Evolutionary conservation across 2,113 vertebrate genomes (phyloP).

Genomic region (Silurus asotus): DNA sequence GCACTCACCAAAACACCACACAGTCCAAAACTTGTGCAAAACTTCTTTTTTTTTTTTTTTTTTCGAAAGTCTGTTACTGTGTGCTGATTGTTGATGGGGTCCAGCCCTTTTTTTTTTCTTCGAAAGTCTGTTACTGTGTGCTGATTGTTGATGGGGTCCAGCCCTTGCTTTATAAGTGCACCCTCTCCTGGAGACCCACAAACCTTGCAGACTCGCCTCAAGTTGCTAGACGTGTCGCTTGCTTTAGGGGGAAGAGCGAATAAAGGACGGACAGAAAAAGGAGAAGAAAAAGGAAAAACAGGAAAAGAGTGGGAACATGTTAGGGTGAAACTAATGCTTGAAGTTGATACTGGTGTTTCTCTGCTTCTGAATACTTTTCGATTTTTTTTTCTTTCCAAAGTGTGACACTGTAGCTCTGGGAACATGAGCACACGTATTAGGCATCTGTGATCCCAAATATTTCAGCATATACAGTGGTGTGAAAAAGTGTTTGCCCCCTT

Average conservation of each 20-base stretch:
- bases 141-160: constrained; percentile 21
- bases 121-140: constrained; percentile 22
- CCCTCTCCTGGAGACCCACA: constrained; percentile 42
- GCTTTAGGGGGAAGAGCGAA: constrained; percentile 60
- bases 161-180: constrained; percentile 30
- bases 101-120: background rate
- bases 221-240: constrained; percentile 69
- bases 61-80: constrained; percentile 22
- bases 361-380: background rate
- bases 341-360: constrained; percentile 20
- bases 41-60: background rate
- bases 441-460: too few species aligned
- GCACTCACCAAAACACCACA: constrained; percentile 15
- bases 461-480: too few species aligned
- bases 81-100: constrained; percentile 22
- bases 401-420: background rate
- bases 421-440: background rate
- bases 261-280: constrained; percentile 49
- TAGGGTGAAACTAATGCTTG: background rate
- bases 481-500: too few species aligned
- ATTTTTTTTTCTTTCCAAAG: background rate
- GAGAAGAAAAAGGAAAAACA: constrained; percentile 37
- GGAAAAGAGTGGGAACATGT: constrained; percentile 30
- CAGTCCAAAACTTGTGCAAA: constrained; percentile 32
- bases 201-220: constrained; percentile 55